phyloP scores from a whole-genome alignment of 2,113 vertebrate species.

The zebrafish (Danio rerio) region DNA sequence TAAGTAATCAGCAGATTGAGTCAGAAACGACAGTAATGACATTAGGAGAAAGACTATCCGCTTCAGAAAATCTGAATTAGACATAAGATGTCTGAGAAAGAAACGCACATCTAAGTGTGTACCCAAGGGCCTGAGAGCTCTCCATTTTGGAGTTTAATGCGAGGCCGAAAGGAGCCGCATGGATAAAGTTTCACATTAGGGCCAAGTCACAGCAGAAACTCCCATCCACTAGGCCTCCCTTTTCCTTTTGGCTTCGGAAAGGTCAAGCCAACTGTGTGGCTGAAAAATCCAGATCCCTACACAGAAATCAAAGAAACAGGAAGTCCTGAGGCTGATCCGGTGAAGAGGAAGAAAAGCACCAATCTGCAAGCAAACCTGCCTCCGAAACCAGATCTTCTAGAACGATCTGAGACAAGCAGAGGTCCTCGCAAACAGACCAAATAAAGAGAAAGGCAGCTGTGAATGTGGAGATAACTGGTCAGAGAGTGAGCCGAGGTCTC shows the following conservation, averaged over 20 bases:
- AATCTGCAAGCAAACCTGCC: slow-evolving; percentile 15
- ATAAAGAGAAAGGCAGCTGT: slow-evolving; percentile 49
- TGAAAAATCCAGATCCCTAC: slow-evolving; percentile 36
- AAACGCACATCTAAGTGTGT: slow-evolving; percentile 29
- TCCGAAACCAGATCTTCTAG: slow-evolving; percentile 43
- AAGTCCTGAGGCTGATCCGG: slow-evolving; percentile 46
- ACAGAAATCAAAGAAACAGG: slow-evolving; percentile 30
- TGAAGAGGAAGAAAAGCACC: slow-evolving; percentile 37
- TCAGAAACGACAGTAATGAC: neutral
- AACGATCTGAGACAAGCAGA: slow-evolving; percentile 45
- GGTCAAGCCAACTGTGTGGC: slow-evolving; percentile 35
- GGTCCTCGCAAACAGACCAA: slow-evolving; percentile 37
- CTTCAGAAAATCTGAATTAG: slow-evolving; percentile 1
- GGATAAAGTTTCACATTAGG: slow-evolving; percentile 41
- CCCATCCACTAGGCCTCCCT: slow-evolving; percentile 43
- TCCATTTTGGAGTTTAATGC: slow-evolving; percentile 15
- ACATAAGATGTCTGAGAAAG: slow-evolving; percentile 8
- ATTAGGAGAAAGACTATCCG: neutral
- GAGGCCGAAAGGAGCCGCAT: slow-evolving; percentile 16
- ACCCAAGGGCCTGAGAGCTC: slow-evolving; percentile 9
- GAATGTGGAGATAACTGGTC: slow-evolving; percentile 57
- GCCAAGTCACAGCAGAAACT: slow-evolving; percentile 3
- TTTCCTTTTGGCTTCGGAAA: slow-evolving; percentile 39
- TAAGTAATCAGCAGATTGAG: neutral
- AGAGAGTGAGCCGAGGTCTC: slow-evolving; percentile 54